A percentile compares a stretch with the other conserved stretches of the same genome.
Evolutionary conservation across 2,888 invertebrate genomes (phyloP).

Genomic region (Eupithecia vulgata): DNA sequence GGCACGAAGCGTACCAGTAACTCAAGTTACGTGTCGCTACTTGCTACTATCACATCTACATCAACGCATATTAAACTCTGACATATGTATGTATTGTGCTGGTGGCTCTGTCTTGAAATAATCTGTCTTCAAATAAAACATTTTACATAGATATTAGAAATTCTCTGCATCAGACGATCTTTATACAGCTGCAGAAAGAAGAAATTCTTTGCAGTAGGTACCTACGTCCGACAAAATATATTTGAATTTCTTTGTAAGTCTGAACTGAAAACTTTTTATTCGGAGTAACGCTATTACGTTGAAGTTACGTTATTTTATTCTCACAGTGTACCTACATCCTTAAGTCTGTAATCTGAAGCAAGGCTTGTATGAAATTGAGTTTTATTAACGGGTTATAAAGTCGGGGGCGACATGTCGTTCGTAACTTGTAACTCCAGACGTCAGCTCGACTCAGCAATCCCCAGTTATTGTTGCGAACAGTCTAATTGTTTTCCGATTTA

Average conservation of each 20-base stretch:
- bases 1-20: constrained; percentile 31
- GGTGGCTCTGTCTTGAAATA: no score
- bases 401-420: constrained; percentile 74
- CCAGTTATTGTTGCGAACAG: constrained; percentile 66
- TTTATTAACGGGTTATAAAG: constrained; percentile 83
- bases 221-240: neutral
- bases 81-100: neutral
- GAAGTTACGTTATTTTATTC: neutral
- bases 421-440: constrained; percentile 75
- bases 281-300: neutral
- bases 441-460: constrained; percentile 63
- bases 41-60: constrained; percentile 17
- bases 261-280: neutral
- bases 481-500: constrained; percentile 78
- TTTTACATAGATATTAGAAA: neutral
- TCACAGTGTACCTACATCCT: constrained; percentile 27
- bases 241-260: neutral
- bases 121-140: neutral
- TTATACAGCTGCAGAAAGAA: neutral
- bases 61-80: constrained; percentile 26
- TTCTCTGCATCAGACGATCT: neutral
- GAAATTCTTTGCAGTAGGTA: neutral
- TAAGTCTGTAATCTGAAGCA: constrained; percentile 63
- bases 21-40: constrained; percentile 31
- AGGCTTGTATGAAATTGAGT: constrained; percentile 79